These are phyloP conservation scores for Cepphus grylle DNA, from an alignment of 2,113 vertebrate species.

Conservation along the genomic window DNA sequence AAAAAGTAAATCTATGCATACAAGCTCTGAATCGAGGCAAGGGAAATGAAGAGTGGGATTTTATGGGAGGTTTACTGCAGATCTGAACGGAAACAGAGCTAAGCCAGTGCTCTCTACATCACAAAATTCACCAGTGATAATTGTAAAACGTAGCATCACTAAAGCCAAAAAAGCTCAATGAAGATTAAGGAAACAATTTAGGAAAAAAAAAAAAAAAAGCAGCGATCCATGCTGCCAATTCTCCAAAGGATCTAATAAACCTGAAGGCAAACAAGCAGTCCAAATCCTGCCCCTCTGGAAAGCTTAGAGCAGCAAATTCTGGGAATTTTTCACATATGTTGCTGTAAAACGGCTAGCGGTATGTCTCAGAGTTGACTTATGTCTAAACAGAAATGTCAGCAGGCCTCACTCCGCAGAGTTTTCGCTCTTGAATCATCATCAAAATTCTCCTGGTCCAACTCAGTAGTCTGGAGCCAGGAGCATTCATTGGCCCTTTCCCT, in stretches of 20 bases:
- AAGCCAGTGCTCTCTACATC: background rate
- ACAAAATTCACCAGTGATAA: background rate
- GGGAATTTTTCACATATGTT: background rate
- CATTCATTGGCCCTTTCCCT: background rate
- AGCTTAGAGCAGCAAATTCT: background rate
- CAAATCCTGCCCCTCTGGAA: background rate
- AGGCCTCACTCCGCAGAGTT: background rate
- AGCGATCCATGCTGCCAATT: background rate
- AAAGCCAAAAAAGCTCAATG: background rate
- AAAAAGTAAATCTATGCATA: background rate
- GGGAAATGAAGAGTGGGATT: background rate
- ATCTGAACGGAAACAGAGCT: background rate
- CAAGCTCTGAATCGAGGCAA: background rate
- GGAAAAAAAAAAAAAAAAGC: background rate
- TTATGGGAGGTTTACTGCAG: background rate
- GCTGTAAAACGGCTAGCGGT: background rate
- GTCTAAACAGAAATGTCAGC: background rate
- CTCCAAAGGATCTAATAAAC: background rate
- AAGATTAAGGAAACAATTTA: background rate
- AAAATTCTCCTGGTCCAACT: background rate
- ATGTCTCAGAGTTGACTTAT: background rate
- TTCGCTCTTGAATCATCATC: background rate
- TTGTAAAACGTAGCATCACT: background rate
- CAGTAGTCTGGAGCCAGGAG: background rate
- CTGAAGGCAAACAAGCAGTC: background rate